Evolutionary conservation across 1,140 invertebrate genomes (phyloP).

Genomic region (Anoplolepis gracilipes): DNA sequence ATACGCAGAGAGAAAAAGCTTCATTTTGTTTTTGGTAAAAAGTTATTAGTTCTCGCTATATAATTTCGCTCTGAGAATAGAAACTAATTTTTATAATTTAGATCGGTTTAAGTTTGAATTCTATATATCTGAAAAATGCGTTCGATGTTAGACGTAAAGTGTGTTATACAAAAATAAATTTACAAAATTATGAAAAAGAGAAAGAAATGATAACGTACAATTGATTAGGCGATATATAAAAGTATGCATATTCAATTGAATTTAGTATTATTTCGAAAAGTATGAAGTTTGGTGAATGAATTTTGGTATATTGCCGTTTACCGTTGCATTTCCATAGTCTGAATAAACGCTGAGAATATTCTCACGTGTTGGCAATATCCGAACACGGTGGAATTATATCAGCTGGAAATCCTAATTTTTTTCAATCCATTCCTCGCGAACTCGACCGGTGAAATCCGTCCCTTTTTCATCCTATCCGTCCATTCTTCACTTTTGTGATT

Average conservation of each 20-base stretch:
- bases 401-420: constrained; percentile 32
- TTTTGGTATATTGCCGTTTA: background rate
- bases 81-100: background rate
- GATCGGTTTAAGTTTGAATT: background rate
- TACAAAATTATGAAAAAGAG: background rate
- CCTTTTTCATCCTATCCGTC: constrained; percentile 53
- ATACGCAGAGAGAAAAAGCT: background rate
- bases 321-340: background rate
- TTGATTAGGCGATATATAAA: background rate
- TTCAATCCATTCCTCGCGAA: constrained; percentile 11
- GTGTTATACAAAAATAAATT: background rate
- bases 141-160: background rate
- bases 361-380: background rate
- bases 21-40: background rate
- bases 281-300: background rate
- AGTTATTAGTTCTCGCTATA: background rate
- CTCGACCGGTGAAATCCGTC: constrained; percentile 35
- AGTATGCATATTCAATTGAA: background rate
- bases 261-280: background rate
- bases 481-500: constrained; percentile 67
- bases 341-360: background rate
- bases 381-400: background rate
- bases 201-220: background rate
- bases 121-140: background rate
- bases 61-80: background rate